Evolutionary conservation across 2,113 vertebrate species (phyloP).

Genomic region (Lathamus discolor): DNA sequence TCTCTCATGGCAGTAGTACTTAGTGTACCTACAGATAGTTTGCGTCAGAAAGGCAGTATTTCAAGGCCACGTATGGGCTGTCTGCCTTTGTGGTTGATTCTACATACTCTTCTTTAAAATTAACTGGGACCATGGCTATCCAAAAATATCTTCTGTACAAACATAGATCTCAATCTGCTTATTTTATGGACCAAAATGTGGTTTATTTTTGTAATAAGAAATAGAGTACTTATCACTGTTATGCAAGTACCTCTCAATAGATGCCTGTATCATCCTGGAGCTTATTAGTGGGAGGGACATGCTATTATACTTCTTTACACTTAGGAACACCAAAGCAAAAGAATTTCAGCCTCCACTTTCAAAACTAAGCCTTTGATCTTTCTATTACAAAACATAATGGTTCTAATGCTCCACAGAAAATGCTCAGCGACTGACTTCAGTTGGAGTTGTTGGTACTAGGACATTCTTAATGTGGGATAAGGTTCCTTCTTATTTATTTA

Average conservation of each 20-base stretch:
- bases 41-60: background rate
- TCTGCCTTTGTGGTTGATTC: background rate
- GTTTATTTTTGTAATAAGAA: background rate
- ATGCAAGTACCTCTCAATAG: background rate
- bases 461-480: background rate
- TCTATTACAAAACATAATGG: background rate
- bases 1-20: background rate
- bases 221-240: background rate
- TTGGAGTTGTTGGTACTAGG: background rate
- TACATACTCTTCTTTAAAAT: background rate
- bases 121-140: background rate
- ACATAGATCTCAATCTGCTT: background rate
- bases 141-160: background rate
- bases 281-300: background rate
- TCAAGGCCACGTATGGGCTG: background rate
- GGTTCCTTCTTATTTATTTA: background rate
- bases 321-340: background rate
- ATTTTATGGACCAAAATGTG: background rate
- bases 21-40: background rate
- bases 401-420: background rate
- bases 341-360: background rate
- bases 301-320: background rate
- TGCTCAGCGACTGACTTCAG: background rate
- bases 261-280: background rate
- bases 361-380: slow-evolving; percentile 9